Evolutionary conservation across 2,113 vertebrate species (phyloP).

Genomic region (Boulengeromyrus knoepffleri): DNA sequence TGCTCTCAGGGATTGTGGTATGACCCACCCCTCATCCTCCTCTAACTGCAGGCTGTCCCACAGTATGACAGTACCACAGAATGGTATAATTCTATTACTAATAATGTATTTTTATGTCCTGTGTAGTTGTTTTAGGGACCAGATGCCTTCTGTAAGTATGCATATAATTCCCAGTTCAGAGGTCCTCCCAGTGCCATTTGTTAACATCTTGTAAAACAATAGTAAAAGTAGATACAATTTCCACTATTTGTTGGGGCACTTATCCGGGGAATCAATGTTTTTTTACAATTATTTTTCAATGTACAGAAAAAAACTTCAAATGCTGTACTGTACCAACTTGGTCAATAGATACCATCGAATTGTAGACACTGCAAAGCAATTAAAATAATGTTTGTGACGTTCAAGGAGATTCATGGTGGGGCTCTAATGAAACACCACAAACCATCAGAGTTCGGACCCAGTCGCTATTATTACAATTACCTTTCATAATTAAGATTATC

Average conservation of each 20-base stretch:
- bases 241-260: background rate
- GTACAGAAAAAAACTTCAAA: no score
- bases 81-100: background rate
- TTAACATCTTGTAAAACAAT: no score
- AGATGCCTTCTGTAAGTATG: background rate
- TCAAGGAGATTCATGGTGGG: background rate
- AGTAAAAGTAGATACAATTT: no score
- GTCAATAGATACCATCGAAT: background rate
- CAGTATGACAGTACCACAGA: background rate
- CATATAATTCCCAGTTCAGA: background rate
- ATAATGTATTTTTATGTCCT: background rate
- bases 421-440: no score
- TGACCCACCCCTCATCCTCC: background rate
- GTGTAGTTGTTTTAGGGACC: background rate
- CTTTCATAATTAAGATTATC: no score
- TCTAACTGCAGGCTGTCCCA: background rate
- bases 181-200: background rate
- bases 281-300: background rate
- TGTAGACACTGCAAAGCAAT: background rate
- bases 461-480: no score
- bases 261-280: background rate
- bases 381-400: background rate
- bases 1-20: background rate
- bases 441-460: no score
- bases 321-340: no score